These are phyloP conservation scores for Hippocampus zosterae DNA, from an alignment of 2,113 vertebrate species.

Conservation along the genomic window DNA sequence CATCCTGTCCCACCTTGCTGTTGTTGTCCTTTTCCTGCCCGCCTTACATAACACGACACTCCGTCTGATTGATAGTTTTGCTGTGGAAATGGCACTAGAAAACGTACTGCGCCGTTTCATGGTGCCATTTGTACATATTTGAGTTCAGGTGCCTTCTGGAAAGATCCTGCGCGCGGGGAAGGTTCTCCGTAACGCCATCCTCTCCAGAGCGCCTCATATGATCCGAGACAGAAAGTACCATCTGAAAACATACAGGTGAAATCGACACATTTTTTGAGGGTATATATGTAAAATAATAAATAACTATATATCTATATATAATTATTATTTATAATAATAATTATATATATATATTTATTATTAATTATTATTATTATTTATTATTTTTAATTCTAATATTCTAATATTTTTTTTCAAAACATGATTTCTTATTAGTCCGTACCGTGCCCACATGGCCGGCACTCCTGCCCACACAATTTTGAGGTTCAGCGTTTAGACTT, in stretches of 20 bases:
- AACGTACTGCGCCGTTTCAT: not conserved
- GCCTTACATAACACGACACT: constrained; percentile 27
- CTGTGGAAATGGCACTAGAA: not conserved
- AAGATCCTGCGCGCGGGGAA: constrained; percentile 89
- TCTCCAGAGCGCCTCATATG: constrained; percentile 90
- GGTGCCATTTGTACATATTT: not conserved
- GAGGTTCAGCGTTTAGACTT: too few relatives aligned
- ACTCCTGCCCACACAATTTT: too few relatives aligned
- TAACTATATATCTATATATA: too few relatives aligned
- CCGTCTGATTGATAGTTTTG: constrained; percentile 43
- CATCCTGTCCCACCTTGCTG: constrained; percentile 63
- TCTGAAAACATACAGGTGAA: constrained; percentile 91
- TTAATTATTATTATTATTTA: too few relatives aligned
- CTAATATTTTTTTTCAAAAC: too few relatives aligned
- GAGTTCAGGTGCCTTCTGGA: constrained; percentile 85
- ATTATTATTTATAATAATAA: too few relatives aligned
- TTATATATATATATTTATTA: too few relatives aligned
- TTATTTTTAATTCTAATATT: too few relatives aligned
- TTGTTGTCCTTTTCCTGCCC: constrained; percentile 47
- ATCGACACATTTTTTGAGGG: not conserved
- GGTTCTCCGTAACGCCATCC: constrained; percentile 84
- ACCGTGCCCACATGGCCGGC: too few relatives aligned
- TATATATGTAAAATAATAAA: too few relatives aligned
- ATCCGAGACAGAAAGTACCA: constrained; percentile 98
- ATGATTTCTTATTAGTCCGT: too few relatives aligned